Evolutionary conservation across 2,113 vertebrate genomes (phyloP), one percentile per base, ranked within the genome.

Genomic region (Gorsachius goisagi): DNA sequence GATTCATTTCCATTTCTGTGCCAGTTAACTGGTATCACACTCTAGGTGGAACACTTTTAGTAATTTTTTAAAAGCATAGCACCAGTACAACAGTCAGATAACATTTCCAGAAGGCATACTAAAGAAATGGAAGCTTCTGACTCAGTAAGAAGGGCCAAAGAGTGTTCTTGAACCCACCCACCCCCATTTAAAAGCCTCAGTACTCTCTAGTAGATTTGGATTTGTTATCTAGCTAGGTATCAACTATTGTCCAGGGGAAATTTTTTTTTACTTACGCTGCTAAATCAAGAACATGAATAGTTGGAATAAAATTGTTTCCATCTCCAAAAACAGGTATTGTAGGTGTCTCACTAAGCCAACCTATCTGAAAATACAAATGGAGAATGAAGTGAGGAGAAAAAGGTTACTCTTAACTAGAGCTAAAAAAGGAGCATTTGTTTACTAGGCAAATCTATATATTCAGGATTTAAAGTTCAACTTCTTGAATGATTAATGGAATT

Each of bases 261-360:
- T 19, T 24, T n/a, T 17, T 9, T 67, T 9, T 6, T 49, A 94
- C 98, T 95, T 83, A 99, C 99, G 96, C 97, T 59, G 99, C 99
- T 76, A 99, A 98, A 86, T 99, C 99, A 53, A 75, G 94, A 92
- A 99, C 76, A 74, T 99, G 99, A 97, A 99, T 99, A 6, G 97
- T 97, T 47, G 99, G 99, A 82, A 99, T 53, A 23, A 98, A 39
- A 94, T 99, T 99, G 14, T 68, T 95, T 77, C 99, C 99, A 1
- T 98, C 97, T 95, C 99, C 99, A 97, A 98, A 99, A 56, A 99
- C 95, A 12, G 99, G 98, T 75, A 99, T 90, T 33, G 90, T 89
- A 12, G 96, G 76, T 32, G 95, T 92, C 30, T 98, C 97, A 33
- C 99, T 98, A 92, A 99, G 88, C 99, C 99, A 99, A 10, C 98